Percentiles rank a stretch among this genome's conserved stretches.
Conservation (phyloP, 2,797 vertebrate species). For the Prionace glauca region DNA sequence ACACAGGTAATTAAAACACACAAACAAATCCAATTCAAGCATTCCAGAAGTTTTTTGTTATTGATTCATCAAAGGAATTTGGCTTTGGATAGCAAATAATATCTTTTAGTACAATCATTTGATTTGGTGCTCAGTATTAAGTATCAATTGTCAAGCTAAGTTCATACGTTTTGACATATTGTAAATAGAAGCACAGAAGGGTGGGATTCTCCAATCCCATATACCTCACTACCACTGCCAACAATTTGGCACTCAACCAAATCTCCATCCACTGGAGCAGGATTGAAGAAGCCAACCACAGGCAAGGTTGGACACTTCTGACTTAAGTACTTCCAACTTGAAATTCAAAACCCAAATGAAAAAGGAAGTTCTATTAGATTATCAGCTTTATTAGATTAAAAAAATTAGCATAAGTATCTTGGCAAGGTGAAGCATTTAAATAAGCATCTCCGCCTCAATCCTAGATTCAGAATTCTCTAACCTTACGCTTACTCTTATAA, state of each 20-base stretch:
- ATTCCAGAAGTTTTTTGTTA: background rate
- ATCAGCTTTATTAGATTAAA: background rate
- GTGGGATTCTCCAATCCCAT: too few relatives aligned
- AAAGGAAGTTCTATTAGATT: background rate
- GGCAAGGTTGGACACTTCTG: too few relatives aligned
- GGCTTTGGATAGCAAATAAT: background rate
- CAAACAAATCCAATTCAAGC: background rate
- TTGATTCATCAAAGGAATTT: background rate
- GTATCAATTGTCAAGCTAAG: background rate
- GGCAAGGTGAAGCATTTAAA: background rate
- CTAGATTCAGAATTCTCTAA: background rate
- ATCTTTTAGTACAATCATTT: background rate
- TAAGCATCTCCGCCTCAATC: background rate
- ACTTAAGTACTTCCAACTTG: background rate
- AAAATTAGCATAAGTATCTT: background rate
- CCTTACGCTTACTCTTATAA: background rate
- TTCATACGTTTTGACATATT: background rate
- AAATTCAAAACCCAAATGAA: background rate
- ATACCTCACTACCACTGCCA: too few relatives aligned
- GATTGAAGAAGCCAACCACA: too few relatives aligned
- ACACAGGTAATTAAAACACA: slow-evolving; percentile 62
- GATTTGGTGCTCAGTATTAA: background rate
- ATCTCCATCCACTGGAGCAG: too few relatives aligned
- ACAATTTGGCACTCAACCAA: too few relatives aligned
- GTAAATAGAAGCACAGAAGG: background rate